Evolutionary conservation across 1,140 invertebrate species (phyloP), one percentile per base, ranked within the genome.

Genomic region (Brachionus paranguensis): DNA sequence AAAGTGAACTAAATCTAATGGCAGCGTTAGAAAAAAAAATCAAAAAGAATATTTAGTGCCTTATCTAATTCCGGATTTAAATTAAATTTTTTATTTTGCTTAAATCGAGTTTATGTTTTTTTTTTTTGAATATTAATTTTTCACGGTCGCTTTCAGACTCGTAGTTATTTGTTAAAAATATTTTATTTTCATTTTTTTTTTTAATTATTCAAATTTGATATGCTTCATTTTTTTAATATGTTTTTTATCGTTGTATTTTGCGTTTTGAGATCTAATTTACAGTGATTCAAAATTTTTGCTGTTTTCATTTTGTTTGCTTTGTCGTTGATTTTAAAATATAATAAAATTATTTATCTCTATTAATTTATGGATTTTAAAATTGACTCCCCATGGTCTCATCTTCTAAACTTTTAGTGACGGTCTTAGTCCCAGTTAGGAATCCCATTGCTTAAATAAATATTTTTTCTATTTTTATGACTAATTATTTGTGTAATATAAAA

Each of bases 251-350:
- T 68, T 68, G 33, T 41, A 33, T 68, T 68, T 68, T 68, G 27
- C 65, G 27, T 68, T 68, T 64, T 33, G 65, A 33, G 11, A 41
- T 29, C 65, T 29, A 33, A 60, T 60, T 60, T 60, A 60, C 53
- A 60, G 53, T 60, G 53, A 24, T 60, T 60, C 53, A 20, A 60
- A 60, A 60, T 68, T 68, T 72, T 72, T 72, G 68, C 68, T 72
- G 68, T 72, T 72, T 72, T 41, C 14, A n/a, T 72, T 41, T 72
- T 72, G 17, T 72, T 68, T 68, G 65, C 10, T 72, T 72, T 43
- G n/a, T 72, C 68, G 68, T 72, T 72, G 17, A 43, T 72, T 72
- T 72, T 72, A 72, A 72, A 72, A 72, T 72, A 37, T 17, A 72
- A 72, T 72, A 72, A 72, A 72, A 72, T 41, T 72, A 72, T 72